Evolutionary conservation across 2,113 vertebrate genomes (phyloP), one percentile per base, ranked within the genome.

Genomic region (Aleadryas rufinucha): DNA sequence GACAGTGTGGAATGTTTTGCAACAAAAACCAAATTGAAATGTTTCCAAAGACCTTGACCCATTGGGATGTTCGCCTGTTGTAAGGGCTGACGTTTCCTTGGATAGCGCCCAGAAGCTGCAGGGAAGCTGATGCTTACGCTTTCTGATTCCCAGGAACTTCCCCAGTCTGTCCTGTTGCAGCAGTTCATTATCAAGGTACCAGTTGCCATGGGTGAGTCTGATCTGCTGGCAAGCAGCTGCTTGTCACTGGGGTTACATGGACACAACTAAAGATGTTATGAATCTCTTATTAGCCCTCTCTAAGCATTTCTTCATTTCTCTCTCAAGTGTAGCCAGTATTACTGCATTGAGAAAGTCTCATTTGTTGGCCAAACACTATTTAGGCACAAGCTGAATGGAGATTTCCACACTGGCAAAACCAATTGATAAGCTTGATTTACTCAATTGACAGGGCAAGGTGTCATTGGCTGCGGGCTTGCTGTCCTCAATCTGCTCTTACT

Each of bases 51-150:
- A 6, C 53, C 50, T 69, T 47, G 39, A 53, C 28, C 16, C 0
- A 0, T 16, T 65, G 37, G 30, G 41, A 16, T 63, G 35, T 17
- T 64, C 0, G 0, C 27, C 30, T n/a, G 15, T 22, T 16, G 16
- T 47, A 24, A 52, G n/a, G 61, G n/a, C 22, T 76, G 70, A 1
- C 0, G 2, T 27, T 61, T 87, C 12, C 21, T 35, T 52, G 75
- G 16, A 11, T 17, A 35, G 69, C 47, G 39, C 30, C 18, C 35
- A 23, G 63, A 45, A 41, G 63, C 70, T 80, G 41, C 45, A 27
- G 74, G 45, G 22, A 42, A 35, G 42, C 18, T 28, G 27, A 5
- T 83, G 41, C 20, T 72, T 44, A 0, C 1, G 3, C 28, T 79
- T 63, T 27, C 26, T 31, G 59, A 21, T 18, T 50, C 11, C 4